Evolutionary conservation across 2,113 vertebrate genomes (phyloP), one percentile per base, ranked within the genome.

Genomic region (Charadrius vociferus): DNA sequence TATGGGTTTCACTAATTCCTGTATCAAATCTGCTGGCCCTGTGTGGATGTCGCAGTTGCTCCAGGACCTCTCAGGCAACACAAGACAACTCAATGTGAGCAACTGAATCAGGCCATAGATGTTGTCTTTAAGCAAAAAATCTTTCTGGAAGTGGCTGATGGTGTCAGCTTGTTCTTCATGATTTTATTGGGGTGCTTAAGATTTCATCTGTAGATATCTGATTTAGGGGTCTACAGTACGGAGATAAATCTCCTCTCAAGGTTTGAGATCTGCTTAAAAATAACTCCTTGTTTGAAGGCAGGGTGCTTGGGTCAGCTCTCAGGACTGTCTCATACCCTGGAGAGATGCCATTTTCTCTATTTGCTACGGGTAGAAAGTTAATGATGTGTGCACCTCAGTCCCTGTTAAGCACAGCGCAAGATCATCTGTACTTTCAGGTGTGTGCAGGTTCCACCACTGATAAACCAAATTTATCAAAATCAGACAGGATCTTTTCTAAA

Each of bases 61-160:
- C 20, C 74, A 47, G 52, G 43, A 79, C 50, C 14, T 85, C 36
- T 36, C 21, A 71, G 58, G 14, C n/a, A 52, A 19, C 43, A 52
- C 1, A 1, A 52, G 39, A 41, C 17, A 19, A 36, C 47, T 43
- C 39, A 41, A n/a, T 22, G 6, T 0, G 2, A 70, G n/a, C 30
- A 68, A 21, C 20, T 26, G 39, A 49, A n/a, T 56, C 14, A 55
- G 36, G 30, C 11, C 66, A 37, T 79, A 65, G 36, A 24, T 45
- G 43, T 39, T 66, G 36, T 17, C 43, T 72, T 73, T 21, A 52
- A 66, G 50, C 36, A 80, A 37, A 80, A 70, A 16, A 6, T 55
- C 7, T 71, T 39, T 50, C 41, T 59, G 45, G 9, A 71, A 56
- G 39, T 58, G 34, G 32, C 29, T 72, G 30, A 50, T 34, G 39